Evolutionary conservation across 2,113 vertebrate genomes (phyloP).

Genomic region (Ornithorhynchus anatinus): DNA sequence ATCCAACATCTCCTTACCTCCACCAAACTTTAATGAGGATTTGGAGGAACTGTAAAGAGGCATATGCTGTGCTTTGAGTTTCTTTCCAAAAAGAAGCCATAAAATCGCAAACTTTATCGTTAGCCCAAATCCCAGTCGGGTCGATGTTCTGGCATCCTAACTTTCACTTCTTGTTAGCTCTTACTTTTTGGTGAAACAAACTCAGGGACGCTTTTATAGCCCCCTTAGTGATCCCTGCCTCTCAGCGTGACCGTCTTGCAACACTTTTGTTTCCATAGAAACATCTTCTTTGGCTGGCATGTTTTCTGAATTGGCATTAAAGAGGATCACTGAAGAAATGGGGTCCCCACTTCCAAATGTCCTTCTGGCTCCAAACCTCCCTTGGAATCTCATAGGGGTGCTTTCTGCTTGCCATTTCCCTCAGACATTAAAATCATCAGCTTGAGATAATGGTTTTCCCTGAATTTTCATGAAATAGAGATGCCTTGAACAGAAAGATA

Average conservation of each 20-base stretch:
- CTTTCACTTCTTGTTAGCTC: background rate
- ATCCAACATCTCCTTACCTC: too few relatives aligned
- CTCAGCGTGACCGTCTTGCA: background rate
- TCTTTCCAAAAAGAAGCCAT: background rate
- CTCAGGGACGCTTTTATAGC: background rate
- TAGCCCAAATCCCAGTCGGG: background rate
- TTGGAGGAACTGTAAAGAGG: background rate
- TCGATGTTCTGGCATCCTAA: background rate
- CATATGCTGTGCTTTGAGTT: background rate
- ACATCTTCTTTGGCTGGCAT: background rate
- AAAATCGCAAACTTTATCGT: background rate
- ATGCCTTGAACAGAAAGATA: background rate
- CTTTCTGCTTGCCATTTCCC: background rate
- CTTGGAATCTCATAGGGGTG: background rate
- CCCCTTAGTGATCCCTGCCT: too few relatives aligned
- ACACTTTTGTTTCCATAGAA: background rate
- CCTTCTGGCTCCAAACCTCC: background rate
- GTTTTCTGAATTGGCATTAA: background rate
- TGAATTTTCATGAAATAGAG: background rate
- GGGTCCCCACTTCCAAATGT: background rate
- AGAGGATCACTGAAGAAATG: background rate
- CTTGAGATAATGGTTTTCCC: background rate
- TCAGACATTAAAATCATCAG: background rate
- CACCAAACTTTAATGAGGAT: background rate
- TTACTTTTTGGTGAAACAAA: background rate